Evolutionary conservation across 2,113 vertebrate genomes (phyloP).

Genomic region (Cervus canadensis): DNA sequence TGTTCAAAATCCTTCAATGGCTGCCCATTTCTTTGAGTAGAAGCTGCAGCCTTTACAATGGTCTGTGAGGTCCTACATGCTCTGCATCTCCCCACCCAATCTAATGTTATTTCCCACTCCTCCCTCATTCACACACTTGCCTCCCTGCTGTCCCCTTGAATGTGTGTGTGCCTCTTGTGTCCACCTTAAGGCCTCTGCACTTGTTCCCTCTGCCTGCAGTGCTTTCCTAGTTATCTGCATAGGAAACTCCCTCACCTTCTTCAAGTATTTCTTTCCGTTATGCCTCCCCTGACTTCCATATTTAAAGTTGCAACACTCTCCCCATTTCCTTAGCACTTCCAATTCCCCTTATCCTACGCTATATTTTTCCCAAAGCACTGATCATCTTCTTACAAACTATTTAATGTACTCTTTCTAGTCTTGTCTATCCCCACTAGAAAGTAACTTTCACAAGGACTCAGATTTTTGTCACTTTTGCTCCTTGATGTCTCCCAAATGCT

Average conservation of each 20-base stretch:
- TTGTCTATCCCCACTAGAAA: not conserved
- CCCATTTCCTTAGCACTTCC: not conserved
- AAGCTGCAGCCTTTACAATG: not conserved
- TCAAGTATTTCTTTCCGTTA: slow-evolving; percentile 1
- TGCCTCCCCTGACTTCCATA: not conserved
- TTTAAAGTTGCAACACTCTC: slow-evolving; percentile 1
- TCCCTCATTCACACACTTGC: not conserved
- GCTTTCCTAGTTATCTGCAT: not conserved
- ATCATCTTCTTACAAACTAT: not conserved
- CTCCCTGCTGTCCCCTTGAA: slow-evolving; percentile 1
- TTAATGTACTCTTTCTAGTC: not conserved
- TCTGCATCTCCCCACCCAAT: not conserved
- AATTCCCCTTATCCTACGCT: not conserved
- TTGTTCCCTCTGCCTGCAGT: not conserved
- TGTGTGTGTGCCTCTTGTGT: not conserved
- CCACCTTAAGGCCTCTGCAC: not conserved
- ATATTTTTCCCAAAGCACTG: not conserved
- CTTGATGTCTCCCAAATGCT: not conserved
- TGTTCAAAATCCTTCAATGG: not conserved
- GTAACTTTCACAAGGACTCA: not conserved
- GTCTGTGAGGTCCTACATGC: not conserved
- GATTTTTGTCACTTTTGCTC: slow-evolving; percentile 11
- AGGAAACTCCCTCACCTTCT: not conserved
- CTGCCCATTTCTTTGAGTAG: not conserved
- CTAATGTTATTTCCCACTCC: not conserved